Evolutionary conservation across 35 echinoderm and acorn worm species (phyloP), one percentile per base, ranked within the genome.

Genomic region (Nesometra sesokonis): DNA sequence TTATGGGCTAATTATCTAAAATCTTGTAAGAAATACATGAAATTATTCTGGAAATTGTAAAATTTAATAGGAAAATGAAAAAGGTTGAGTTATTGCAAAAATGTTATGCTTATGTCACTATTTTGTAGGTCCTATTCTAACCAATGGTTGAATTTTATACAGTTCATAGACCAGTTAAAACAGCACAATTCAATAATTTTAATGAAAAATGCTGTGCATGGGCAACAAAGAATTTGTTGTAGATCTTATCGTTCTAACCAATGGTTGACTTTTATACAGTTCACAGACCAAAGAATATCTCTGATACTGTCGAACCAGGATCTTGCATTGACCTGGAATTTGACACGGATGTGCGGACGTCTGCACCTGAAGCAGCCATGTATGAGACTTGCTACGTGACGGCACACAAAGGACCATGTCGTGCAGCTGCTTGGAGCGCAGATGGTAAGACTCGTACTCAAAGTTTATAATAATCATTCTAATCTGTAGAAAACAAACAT

Each of bases 371-470:
- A 34, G 95, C 95, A 88, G 95, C 95, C 2, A 90, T 92, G 84
- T 98, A 98, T 81, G 95, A 98, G 87, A 98, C 95, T 0, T 98
- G 95, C 33, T 98, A 98, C 35, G 95, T 98, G 33, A 98, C 95
- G 32, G 87, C 95, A 30, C 95, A 98, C 88, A 98, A 98, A 77
- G 95, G 87, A 21, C 89, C 92, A 30, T 98, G 95, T 57, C 83
- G 95, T 43, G 81, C 93, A 32, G 95, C 95, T 32, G 95, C 95
- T 29, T 98, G 95, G 95, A 98, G 95, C 84, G 88, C 80, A 32
- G 95, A 98, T 83, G 95, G 95, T 98, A 82, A 84, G 93, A 77
- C 7, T 13, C n/a, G n/a, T 87, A 84, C 13, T 84, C 33, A 80
- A 80, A 13, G 17, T 27, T 27, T 21, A 80, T 15, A 32, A 82